phyloP scores from a whole-genome alignment of 2,888 invertebrate genomes.

The Dryocosmus kuriphilus region DNA sequence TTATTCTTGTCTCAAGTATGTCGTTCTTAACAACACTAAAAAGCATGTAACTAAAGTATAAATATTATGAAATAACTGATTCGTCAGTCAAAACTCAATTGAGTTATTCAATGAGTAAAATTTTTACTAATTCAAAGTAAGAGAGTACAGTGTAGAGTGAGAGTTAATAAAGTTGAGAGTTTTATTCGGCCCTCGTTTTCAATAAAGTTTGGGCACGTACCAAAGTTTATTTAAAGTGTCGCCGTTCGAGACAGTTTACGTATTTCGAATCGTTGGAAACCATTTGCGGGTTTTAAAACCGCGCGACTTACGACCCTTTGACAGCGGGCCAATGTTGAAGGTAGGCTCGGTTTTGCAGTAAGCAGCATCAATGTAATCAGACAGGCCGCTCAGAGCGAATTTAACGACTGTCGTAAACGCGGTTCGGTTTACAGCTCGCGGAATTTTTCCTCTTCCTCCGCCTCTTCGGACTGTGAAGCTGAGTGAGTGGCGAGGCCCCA shows the following conservation, averaged over 20 bases:
- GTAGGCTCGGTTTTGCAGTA: constrained; percentile 33
- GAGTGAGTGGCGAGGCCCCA: constrained; percentile 42
- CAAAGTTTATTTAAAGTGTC: constrained; percentile 39
- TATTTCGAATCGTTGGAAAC: constrained; percentile 31
- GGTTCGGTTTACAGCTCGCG: constrained; percentile 53
- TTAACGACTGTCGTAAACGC: constrained; percentile 73
- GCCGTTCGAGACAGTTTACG: constrained; percentile 19
- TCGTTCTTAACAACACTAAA: too few relatives aligned
- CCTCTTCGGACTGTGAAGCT: constrained; percentile 20
- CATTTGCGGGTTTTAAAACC: constrained; percentile 34
- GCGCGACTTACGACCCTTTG: constrained; percentile 38
- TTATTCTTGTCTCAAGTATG: too few relatives aligned
- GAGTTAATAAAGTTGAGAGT: constrained; percentile 11
- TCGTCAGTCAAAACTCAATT: too few relatives aligned
- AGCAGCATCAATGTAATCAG: constrained; percentile 50
- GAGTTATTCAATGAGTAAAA: neutral
- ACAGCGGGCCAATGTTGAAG: constrained; percentile 29
- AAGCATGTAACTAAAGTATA: too few relatives aligned
- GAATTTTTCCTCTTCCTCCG: constrained; percentile 58
- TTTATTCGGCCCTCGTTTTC: neutral
- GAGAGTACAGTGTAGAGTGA: neutral
- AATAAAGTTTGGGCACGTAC: constrained; percentile 28
- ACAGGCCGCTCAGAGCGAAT: constrained; percentile 59
- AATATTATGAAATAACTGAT: too few relatives aligned
- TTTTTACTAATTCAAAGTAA: too few relatives aligned